Evolutionary conservation across 2,888 invertebrate species (phyloP).

Genomic region (Eulithis testata): DNA sequence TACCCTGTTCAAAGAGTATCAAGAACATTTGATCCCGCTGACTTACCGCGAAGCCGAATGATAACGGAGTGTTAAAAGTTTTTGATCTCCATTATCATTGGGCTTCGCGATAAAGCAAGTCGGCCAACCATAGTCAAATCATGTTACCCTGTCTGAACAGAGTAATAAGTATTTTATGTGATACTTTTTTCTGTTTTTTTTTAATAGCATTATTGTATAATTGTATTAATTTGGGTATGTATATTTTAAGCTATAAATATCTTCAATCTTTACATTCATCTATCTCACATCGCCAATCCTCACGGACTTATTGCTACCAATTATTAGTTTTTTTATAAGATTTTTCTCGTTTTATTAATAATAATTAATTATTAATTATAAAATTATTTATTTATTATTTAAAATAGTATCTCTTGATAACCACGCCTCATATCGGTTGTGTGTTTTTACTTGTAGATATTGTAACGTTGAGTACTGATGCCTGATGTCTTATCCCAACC

Average conservation of each 20-base stretch:
- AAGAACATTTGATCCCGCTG: background rate
- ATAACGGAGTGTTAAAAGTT: no score
- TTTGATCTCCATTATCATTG: no score
- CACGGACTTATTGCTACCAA: constrained; percentile 54
- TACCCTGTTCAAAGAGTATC: constrained; percentile 12
- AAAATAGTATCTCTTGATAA: constrained; percentile 42
- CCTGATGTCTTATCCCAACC: no score
- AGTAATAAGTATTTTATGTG: constrained; percentile 7
- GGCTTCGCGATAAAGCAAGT: no score
- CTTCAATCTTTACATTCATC: constrained; percentile 31
- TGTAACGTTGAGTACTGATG: background rate
- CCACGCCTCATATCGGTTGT: constrained; percentile 43
- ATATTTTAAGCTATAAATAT: constrained; percentile 34
- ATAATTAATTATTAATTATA: constrained; percentile 50
- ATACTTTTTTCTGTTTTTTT: constrained; percentile 21
- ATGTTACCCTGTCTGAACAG: background rate
- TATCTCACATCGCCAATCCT: constrained; percentile 51
- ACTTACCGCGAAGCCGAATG: background rate
- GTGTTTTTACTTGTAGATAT: background rate
- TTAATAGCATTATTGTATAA: constrained; percentile 17
- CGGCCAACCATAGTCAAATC: no score
- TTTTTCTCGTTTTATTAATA: constrained; percentile 53
- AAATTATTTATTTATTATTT: constrained; percentile 47
- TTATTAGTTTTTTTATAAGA: constrained; percentile 47
- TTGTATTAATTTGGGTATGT: constrained; percentile 28